Evolutionary conservation across 2,888 invertebrate genomes (phyloP).

Genomic region (Automeris io): DNA sequence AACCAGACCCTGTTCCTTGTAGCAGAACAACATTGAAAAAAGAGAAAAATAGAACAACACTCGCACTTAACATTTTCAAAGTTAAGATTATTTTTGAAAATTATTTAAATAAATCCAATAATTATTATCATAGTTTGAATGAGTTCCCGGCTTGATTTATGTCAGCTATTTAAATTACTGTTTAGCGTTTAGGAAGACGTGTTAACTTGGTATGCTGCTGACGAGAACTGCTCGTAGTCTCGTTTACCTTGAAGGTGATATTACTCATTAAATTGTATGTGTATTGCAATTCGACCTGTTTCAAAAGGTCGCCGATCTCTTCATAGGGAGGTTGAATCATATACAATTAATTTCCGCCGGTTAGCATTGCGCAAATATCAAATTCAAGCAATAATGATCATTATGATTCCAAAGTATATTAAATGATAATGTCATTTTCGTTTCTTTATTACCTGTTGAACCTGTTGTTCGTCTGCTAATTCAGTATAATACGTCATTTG

Average conservation of each 20-base stretch:
- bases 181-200: constrained; percentile 16
- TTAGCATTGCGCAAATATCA: no score
- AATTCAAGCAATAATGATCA: no score
- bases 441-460: no score
- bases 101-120: neutral
- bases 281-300: constrained; percentile 14
- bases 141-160: constrained; percentile 20
- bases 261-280: constrained; percentile 5
- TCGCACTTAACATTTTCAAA: constrained; percentile 35
- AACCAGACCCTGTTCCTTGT: constrained; percentile 52
- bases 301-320: constrained; percentile 16
- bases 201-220: constrained; percentile 15
- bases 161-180: constrained; percentile 12
- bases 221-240: constrained; percentile 31
- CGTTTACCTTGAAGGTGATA: constrained; percentile 6
- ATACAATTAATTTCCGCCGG: no score
- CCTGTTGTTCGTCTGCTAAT: no score
- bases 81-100: constrained; percentile 8
- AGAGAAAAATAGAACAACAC: constrained; percentile 34
- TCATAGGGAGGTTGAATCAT: no score
- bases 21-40: constrained; percentile 35
- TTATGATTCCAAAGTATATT: no score
- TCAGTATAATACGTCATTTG: no score
- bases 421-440: no score
- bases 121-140: constrained; percentile 1